Conservation (phyloP, 2,797 vertebrate species). For the Acipenser oxyrinchus region DNA sequence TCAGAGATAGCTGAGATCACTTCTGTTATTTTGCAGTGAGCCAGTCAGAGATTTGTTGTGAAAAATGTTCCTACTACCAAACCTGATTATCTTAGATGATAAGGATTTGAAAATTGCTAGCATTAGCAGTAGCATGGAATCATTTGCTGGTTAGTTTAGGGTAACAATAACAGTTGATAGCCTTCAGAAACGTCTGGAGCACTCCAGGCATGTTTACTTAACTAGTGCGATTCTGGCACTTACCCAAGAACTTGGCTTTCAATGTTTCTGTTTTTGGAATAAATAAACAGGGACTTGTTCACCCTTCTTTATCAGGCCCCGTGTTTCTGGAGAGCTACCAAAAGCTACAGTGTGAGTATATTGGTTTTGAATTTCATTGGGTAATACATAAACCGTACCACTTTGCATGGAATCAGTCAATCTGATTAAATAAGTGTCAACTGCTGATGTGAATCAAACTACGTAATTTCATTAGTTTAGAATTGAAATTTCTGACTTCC, state of each 20-base stretch:
- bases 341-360: conserved; percentile 19
- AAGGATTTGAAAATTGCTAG: conserved; percentile 36
- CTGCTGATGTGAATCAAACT: conserved; percentile 29
- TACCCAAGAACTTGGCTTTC: conserved; percentile 22
- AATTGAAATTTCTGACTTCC: conserved; percentile 24
- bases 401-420: conserved; percentile 22
- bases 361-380: conserved; percentile 19
- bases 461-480: conserved; percentile 18
- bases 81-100: conserved; percentile 47
- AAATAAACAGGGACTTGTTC: conserved; percentile 37
- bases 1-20: conserved; percentile 31
- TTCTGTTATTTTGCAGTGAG: conserved; percentile 36
- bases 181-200: conserved; percentile 25
- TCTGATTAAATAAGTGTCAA: conserved; percentile 29
- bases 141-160: conserved; percentile 43
- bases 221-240: conserved; percentile 32
- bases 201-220: conserved; percentile 36
- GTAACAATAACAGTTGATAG: conserved; percentile 36
- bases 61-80: conserved; percentile 42
- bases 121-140: conserved; percentile 36
- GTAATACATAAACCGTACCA: conserved; percentile 1
- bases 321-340: conserved; percentile 31
- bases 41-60: conserved; percentile 30
- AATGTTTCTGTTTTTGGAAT: conserved; percentile 27
- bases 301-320: conserved; percentile 25